These are phyloP conservation scores for Vanessa atalanta DNA, from an alignment of 1,140 invertebrate species.

Conservation along the genomic window DNA sequence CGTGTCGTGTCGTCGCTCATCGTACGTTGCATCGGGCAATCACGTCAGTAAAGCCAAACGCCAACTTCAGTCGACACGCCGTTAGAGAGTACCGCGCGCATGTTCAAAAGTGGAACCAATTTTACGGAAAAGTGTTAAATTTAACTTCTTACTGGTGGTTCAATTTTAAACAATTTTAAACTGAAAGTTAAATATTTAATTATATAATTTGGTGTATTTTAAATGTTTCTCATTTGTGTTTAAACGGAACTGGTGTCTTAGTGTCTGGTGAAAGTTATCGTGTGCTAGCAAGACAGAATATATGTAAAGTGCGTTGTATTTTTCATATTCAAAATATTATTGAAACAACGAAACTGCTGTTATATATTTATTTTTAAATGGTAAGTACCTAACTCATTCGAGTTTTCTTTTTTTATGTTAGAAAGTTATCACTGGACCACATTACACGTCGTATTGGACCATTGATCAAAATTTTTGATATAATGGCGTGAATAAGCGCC, in stretches of 20 bases:
- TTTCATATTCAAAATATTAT: constrained; percentile 49
- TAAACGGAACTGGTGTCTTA: constrained; percentile 50
- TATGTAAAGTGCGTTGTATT: constrained; percentile 43
- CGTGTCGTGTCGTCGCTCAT: not conserved
- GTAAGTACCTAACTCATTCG: not conserved
- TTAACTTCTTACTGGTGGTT: constrained; percentile 19
- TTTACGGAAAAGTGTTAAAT: constrained; percentile 37
- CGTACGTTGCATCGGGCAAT: constrained; percentile 22
- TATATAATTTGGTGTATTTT: constrained; percentile 20
- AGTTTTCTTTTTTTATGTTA: not conserved
- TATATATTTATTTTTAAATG: constrained; percentile 6
- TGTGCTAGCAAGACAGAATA: constrained; percentile 43
- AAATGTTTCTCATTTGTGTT: constrained; percentile 32
- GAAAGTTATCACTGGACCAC: not conserved
- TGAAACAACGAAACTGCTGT: constrained; percentile 42
- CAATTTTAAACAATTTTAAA: constrained; percentile 11
- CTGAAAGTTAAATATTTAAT: constrained; percentile 14
- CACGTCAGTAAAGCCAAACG: constrained; percentile 41
- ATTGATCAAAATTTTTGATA: not conserved
- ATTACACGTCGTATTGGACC: not conserved
- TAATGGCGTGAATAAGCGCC: not conserved
- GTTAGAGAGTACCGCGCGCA: constrained; percentile 55
- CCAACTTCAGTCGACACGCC: constrained; percentile 44
- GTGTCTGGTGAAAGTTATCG: constrained; percentile 63
- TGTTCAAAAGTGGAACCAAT: constrained; percentile 48